These are phyloP conservation scores for Eupithecia subfuscata DNA, from an alignment of 2,888 invertebrate genomes.

Conservation along the genomic window DNA sequence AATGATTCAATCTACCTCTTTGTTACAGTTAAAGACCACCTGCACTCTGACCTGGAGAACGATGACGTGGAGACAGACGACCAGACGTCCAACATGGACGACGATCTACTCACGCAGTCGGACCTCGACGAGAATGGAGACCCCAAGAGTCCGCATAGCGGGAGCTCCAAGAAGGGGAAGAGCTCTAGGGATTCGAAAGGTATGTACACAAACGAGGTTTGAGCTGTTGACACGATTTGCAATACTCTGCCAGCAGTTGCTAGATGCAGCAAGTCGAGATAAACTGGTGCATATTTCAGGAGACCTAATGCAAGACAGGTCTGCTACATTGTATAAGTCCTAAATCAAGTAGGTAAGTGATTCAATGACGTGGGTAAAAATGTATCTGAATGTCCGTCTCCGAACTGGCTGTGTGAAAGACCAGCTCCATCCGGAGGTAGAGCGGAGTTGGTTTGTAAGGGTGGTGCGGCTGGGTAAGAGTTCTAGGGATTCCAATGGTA, in stretches of 20 bases:
- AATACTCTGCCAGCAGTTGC: no score
- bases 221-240: no score
- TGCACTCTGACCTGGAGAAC: slow-evolving; percentile 84
- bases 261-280: no score
- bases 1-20: slow-evolving; percentile 33
- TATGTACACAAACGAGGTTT: background rate
- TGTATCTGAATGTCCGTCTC: no score
- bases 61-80: slow-evolving; percentile 86
- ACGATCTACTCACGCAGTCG: slow-evolving; percentile 79
- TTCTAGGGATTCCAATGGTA: slow-evolving; percentile 70
- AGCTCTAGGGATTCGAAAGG: slow-evolving; percentile 73
- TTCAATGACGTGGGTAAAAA: no score
- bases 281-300: no score
- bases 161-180: slow-evolving; percentile 78
- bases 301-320: no score
- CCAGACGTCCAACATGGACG: slow-evolving; percentile 86
- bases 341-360: no score
- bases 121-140: slow-evolving; percentile 81
- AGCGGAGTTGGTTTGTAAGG: no score
- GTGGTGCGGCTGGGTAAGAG: slow-evolving; percentile 55
- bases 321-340: no score
- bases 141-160: slow-evolving; percentile 79
- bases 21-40: slow-evolving; percentile 86
- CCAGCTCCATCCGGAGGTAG: no score
- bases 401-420: no score